These are phyloP conservation scores for Tauraco hartlaubi DNA, from an alignment of 2,797 vertebrate species.

Conservation along the genomic window DNA sequence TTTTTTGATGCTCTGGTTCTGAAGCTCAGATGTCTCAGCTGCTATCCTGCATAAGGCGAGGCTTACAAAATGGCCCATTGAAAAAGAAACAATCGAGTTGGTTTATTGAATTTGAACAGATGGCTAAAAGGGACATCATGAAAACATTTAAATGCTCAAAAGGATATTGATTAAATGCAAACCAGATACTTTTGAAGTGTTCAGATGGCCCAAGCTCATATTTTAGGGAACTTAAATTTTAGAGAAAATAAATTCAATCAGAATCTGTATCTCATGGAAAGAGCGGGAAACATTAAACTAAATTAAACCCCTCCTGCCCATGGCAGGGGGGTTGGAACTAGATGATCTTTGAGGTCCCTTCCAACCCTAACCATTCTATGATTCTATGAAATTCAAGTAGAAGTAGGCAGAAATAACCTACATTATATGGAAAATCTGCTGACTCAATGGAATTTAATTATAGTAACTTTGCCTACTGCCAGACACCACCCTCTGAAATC, in stretches of 20 bases:
- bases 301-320: not conserved
- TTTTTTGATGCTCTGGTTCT: not conserved
- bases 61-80: not conserved
- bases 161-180: conserved; percentile 20
- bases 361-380: too few relatives aligned
- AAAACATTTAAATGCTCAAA: conserved; percentile 7
- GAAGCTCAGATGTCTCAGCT: not conserved
- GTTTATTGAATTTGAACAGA: not conserved
- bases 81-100: not conserved
- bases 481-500: not conserved
- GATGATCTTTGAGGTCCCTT: too few relatives aligned
- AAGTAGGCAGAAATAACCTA: not conserved
- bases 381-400: not conserved
- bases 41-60: not conserved
- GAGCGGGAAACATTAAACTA: not conserved
- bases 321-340: too few relatives aligned
- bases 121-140: not conserved
- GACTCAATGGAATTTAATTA: not conserved
- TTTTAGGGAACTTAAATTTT: not conserved
- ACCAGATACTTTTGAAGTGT: not conserved
- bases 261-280: not conserved
- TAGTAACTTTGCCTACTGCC: not conserved
- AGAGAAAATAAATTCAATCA: not conserved
- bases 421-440: not conserved
- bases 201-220: not conserved